Evolutionary conservation across 2,113 vertebrate species (phyloP), one percentile per base, ranked within the genome.

Genomic region (Oenanthe oenanthe): DNA sequence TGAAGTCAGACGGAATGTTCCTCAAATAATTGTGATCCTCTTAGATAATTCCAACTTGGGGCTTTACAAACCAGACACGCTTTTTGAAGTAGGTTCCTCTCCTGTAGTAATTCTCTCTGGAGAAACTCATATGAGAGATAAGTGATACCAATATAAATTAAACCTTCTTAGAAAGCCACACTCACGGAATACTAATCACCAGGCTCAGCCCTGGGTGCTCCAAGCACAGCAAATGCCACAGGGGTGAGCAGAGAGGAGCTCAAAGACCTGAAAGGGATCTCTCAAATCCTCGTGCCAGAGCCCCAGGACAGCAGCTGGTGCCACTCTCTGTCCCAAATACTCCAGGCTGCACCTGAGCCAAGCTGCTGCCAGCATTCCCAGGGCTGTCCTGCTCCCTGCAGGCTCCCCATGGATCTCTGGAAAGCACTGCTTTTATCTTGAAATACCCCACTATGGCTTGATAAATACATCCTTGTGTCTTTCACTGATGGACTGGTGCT

Each of bases 1-100:
- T 79, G 38, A 47, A 87, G 83, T 83, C 78, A 92, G 88, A 81
- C n/a, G 67, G 96, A 89, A 84, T 75, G 88, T 93, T 95, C 94
- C 88, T 77, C 92, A 62, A 94, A 83, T 86, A 95, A 97, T 6
- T 96, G 81, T 62, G 93, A 96, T 86, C 85, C 82, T 92, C 93
- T 93, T 12, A 60, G 94, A 96, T 96, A 95, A 94, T 93, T 97
- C 63, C 92, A 94, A 95, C 58, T 93, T 36, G 4, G 65, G 50
- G 70, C 72, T 95, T 91, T 79, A 71, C 51, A 89, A 63, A 60
- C 77, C 76, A 5, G 10, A 90, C 26, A 60, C 0, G 50, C 68
- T 92, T 94, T 97, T 86, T 83, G 60, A 97, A 96, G 85, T 70
- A 72, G 89, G 65, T 42, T 95, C 87, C 87, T 75, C 56, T 94